Evolutionary conservation across 2,888 invertebrate species (phyloP).

Genomic region (Ormyrus labotus): DNA sequence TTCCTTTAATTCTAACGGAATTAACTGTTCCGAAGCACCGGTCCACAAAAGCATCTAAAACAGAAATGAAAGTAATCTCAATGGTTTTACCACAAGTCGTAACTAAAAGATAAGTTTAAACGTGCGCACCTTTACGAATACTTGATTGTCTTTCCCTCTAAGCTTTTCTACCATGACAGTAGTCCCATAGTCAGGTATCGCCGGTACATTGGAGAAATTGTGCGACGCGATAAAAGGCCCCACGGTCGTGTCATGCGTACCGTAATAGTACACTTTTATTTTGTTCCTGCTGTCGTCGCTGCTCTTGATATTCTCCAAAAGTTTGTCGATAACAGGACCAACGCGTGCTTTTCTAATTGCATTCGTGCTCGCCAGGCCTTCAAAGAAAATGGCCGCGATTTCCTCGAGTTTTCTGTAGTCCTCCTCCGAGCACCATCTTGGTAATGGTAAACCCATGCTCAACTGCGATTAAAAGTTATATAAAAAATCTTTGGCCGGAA

Average conservation of each 20-base stretch:
- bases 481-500: not conserved
- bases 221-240: not conserved
- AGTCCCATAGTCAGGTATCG: not conserved
- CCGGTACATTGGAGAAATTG: not conserved
- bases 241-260: conserved; percentile 7
- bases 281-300: not conserved
- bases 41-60: too few species aligned
- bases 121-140: conserved; percentile 11
- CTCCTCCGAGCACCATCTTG: conserved; percentile 14
- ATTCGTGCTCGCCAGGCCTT: not conserved
- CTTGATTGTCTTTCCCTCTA: not conserved
- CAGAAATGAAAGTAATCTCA: not conserved
- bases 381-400: not conserved
- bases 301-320: not conserved
- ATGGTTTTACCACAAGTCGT: not conserved
- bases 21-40: too few species aligned
- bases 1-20: too few species aligned
- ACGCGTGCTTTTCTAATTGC: not conserved
- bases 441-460: conserved; percentile 10
- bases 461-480: not conserved
- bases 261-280: conserved; percentile 12
- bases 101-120: not conserved
- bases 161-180: conserved; percentile 27
- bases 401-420: conserved; percentile 1
- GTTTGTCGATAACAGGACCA: not conserved